Percentiles rank a stretch among this genome's conserved stretches.
These are phyloP conservation scores for Gallinago paraguaiae DNA, from an alignment of 2,113 vertebrate species.

Conservation along the genomic window DNA sequence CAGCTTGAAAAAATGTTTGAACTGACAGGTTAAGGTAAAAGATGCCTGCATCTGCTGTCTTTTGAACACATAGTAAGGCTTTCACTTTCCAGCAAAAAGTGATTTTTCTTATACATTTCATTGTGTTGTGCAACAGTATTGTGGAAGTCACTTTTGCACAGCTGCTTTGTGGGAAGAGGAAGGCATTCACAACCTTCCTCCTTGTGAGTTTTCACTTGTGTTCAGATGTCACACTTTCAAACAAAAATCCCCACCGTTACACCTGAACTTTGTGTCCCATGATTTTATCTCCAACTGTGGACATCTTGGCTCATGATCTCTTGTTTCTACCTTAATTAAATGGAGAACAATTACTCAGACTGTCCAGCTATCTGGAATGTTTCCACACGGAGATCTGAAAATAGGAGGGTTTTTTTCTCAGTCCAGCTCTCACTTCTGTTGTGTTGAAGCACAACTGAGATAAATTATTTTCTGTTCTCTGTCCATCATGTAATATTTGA, in stretches of 20 bases:
- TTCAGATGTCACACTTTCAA: not conserved
- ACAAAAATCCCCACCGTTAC: not conserved
- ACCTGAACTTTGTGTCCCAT: not conserved
- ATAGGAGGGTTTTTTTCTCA: not conserved
- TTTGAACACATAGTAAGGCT: not conserved
- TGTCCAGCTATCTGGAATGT: not conserved
- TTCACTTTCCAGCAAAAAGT: not conserved
- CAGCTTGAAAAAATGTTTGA: not conserved
- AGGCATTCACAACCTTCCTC: not conserved
- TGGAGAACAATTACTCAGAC: not conserved
- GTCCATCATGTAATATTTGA: not conserved
- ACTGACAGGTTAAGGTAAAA: not conserved
- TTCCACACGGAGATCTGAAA: not conserved
- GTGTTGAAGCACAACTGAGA: not conserved
- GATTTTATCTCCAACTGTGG: constrained; percentile 9
- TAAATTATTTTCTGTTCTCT: not conserved
- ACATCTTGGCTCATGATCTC: constrained; percentile 11
- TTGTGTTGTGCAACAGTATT: not conserved
- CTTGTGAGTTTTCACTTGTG: not conserved
- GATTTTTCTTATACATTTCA: not conserved
- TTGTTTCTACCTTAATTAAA: constrained; percentile 11
- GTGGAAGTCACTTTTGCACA: not conserved
- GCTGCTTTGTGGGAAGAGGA: not conserved
- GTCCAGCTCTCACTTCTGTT: not conserved
- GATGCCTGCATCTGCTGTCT: not conserved